Conservation (phyloP, 2,797 vertebrate genomes). For the Periophthalmus magnuspinnatus region DNA sequence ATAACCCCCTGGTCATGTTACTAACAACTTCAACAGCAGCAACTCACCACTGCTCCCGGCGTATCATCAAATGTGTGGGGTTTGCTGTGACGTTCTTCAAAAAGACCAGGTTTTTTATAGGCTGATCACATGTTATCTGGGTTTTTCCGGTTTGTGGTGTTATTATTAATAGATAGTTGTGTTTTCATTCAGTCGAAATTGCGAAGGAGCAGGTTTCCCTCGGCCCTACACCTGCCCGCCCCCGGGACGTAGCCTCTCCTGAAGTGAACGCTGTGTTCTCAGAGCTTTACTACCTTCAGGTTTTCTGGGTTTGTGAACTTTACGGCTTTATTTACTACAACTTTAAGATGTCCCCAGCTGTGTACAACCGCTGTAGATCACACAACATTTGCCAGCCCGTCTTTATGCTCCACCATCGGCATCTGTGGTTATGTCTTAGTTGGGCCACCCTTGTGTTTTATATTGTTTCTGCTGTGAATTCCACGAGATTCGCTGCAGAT, state of each 20-base stretch:
- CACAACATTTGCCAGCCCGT: constrained; percentile 38
- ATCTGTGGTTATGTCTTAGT: constrained; percentile 28
- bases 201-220: background rate
- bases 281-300: constrained; percentile 59
- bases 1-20: background rate
- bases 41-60: too few relatives aligned
- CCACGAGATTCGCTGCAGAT: constrained; percentile 41
- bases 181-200: constrained; percentile 1
- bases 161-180: too few relatives aligned
- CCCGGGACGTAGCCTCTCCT: constrained; percentile 14
- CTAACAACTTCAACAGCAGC: background rate
- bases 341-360: constrained; percentile 53
- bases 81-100: background rate
- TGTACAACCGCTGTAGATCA: constrained; percentile 38
- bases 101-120: too few relatives aligned
- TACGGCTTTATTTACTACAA: constrained; percentile 54
- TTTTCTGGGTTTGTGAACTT: constrained; percentile 65
- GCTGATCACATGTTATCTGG: background rate
- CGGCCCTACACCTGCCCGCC: background rate
- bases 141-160: background rate
- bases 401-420: constrained; percentile 35
- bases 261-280: constrained; percentile 59
- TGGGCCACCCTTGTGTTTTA: constrained; percentile 38
- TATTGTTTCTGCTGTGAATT: constrained; percentile 42
- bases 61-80: background rate